Conservation (phyloP, 2,797 vertebrate species). For the Muraenolepis orangiensis region DNA sequence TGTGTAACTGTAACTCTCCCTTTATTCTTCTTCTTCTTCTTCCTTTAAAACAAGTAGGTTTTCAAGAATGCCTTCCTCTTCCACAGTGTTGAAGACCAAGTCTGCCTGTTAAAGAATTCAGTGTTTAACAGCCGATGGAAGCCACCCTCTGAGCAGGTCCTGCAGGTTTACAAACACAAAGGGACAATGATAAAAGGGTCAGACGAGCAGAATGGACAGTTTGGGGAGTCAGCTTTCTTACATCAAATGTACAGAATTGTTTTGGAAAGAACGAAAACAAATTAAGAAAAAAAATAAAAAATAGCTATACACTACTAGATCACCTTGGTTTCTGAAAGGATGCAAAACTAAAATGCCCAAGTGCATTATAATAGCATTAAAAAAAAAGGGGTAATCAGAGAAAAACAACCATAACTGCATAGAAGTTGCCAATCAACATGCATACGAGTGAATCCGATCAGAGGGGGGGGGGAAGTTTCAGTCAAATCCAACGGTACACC, state of each 20-base stretch:
- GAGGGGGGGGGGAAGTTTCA: not conserved
- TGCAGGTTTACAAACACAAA: conserved; percentile 53
- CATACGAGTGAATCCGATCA: too few relatives aligned
- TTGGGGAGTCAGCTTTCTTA: conserved; percentile 12
- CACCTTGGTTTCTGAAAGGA: not conserved
- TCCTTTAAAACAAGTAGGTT: not conserved
- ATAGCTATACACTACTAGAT: too few relatives aligned
- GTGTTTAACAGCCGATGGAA: conserved; percentile 14
- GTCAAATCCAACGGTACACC: not conserved
- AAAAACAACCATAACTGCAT: not conserved
- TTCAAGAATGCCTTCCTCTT: conserved; percentile 10
- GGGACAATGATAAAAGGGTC: conserved; percentile 26
- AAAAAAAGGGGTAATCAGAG: not conserved
- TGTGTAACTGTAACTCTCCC: not conserved
- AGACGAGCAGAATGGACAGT: conserved; percentile 28
- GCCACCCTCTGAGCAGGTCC: conserved; percentile 47
- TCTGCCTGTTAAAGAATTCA: conserved; percentile 7
- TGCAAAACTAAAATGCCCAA: not conserved
- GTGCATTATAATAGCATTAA: not conserved
- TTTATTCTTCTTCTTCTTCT: not conserved
- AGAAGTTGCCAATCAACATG: not conserved
- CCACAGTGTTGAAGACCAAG: not conserved
- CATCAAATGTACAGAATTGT: not conserved
- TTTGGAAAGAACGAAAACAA: not conserved
- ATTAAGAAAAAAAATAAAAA: not conserved